Conservation (phyloP, 2,797 vertebrate species). For the Epinephelus malabaricus region DNA sequence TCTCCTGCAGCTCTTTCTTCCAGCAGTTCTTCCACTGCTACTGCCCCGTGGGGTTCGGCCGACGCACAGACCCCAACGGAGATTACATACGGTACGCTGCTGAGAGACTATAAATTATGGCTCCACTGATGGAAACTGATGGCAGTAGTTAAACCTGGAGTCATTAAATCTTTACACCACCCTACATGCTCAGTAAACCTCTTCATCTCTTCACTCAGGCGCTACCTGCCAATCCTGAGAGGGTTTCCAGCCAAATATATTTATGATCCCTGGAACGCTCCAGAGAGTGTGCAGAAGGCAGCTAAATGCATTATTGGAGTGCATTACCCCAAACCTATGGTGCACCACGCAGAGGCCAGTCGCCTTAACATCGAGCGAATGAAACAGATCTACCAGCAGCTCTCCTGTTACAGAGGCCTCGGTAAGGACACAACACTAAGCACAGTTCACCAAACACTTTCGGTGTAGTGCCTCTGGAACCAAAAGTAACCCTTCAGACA, state of each 20-base stretch:
- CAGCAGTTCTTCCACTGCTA: constrained; percentile 99
- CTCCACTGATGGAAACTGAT: not conserved
- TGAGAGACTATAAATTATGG: not conserved
- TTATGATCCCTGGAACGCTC: constrained; percentile 98
- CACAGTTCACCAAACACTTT: too few relatives aligned
- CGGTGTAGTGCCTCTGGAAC: too few relatives aligned
- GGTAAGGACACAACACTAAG: constrained; percentile 81
- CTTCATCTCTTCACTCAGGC: constrained; percentile 77
- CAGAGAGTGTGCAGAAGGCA: constrained; percentile 93
- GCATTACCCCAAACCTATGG: constrained; percentile 97
- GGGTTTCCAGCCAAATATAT: constrained; percentile 98
- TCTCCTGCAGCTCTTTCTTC: constrained; percentile 98
- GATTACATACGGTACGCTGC: constrained; percentile 94
- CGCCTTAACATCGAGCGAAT: constrained; percentile 97
- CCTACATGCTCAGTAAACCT: not conserved
- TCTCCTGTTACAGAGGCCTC: constrained; percentile 91
- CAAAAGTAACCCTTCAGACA: too few relatives aligned
- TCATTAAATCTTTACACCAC: not conserved
- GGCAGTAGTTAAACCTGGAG: not conserved
- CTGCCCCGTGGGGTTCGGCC: constrained; percentile 96
- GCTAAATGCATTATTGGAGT: constrained; percentile 95
- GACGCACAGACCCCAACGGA: constrained; percentile 96
- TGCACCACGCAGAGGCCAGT: constrained; percentile 95
- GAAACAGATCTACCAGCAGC: constrained; percentile 98
- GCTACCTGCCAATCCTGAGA: constrained; percentile 94